Percentiles rank a stretch among this genome's conserved stretches.
These are phyloP conservation scores for Heliconius melpomene DNA, from an alignment of 1,140 invertebrate genomes.

Conservation along the genomic window DNA sequence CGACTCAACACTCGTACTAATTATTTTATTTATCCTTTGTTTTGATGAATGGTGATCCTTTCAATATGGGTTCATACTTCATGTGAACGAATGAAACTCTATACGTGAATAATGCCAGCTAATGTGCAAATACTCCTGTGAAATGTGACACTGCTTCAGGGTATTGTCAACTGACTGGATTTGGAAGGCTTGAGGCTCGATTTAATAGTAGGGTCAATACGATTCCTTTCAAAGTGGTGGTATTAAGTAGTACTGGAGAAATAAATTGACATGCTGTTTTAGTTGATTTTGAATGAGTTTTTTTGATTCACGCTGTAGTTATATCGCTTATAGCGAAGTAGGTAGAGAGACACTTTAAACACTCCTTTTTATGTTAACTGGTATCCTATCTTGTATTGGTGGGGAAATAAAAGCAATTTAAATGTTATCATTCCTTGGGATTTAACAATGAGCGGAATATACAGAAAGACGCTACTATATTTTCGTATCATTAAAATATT, in stretches of 20 bases:
- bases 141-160: conserved; percentile 52
- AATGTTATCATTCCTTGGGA: too few relatives aligned
- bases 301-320: too few relatives aligned
- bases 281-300: not conserved
- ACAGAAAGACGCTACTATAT: not conserved
- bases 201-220: conserved; percentile 12
- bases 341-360: too few relatives aligned
- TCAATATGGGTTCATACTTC: conserved; percentile 41
- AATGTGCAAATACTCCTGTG: conserved; percentile 60
- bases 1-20: conserved; percentile 73
- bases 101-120: conserved; percentile 64
- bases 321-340: too few relatives aligned
- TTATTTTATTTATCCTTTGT: conserved; percentile 74
- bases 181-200: conserved; percentile 2
- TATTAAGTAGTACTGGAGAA: not conserved
- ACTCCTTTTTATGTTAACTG: too few relatives aligned
- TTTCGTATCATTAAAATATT: not conserved
- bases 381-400: too few relatives aligned
- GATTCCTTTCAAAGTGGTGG: not conserved
- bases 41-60: conserved; percentile 44
- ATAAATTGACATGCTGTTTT: not conserved
- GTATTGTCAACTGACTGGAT: conserved; percentile 5
- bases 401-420: not conserved
- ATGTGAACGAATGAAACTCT: conserved; percentile 58
- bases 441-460: too few relatives aligned